phyloP scores from a whole-genome alignment of 2,113 vertebrate species.

The Ariopsis seemanni region DNA sequence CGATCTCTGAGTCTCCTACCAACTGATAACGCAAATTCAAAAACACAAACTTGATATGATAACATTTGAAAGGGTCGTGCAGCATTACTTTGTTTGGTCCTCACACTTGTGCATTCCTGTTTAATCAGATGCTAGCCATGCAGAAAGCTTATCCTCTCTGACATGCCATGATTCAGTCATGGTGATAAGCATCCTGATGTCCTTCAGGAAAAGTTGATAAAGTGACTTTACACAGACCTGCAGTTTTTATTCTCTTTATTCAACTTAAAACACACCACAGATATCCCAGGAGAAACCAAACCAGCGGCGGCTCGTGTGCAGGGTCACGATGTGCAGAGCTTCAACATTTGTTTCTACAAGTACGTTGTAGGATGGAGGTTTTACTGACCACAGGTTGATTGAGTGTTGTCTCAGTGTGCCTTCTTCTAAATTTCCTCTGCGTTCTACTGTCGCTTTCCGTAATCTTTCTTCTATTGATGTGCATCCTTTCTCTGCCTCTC shows the following conservation, averaged over 20 bases:
- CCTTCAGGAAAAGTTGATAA: neutral
- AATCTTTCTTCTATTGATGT: too few relatives aligned
- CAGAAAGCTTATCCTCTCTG: neutral
- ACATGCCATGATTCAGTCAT: accelerated
- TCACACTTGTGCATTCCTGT: neutral
- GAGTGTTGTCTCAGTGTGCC: too few relatives aligned
- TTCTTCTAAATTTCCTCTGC: too few relatives aligned
- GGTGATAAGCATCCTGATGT: neutral
- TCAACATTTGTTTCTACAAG: too few relatives aligned
- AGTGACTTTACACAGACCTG: neutral
- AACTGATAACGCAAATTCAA: too few relatives aligned
- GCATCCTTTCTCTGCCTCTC: too few relatives aligned
- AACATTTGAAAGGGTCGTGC: neutral
- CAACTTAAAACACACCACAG: neutral
- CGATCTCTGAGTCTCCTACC: neutral
- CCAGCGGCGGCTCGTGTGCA: neutral
- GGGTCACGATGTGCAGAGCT: neutral
- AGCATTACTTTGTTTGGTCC: neutral
- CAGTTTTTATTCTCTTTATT: neutral
- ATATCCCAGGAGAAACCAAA: neutral
- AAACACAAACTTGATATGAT: neutral
- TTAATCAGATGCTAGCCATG: neutral
- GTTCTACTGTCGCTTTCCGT: too few relatives aligned
- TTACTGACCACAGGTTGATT: too few relatives aligned
- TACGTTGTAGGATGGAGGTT: neutral